Conservation (phyloP, 1,140 invertebrate genomes). For the Neodiprion virginianus region DNA sequence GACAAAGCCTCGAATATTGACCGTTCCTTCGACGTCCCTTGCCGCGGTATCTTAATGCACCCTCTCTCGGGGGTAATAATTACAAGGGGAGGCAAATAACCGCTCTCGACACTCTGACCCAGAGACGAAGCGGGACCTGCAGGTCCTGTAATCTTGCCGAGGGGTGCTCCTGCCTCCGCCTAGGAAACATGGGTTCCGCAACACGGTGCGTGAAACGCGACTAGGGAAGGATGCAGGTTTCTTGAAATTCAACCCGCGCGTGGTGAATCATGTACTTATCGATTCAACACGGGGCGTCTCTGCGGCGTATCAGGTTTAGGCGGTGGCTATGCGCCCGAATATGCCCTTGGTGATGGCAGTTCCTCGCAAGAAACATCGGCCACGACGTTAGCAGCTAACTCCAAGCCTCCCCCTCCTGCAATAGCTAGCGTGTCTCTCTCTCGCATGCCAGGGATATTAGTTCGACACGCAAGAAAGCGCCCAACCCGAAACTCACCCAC, state of each 20-base stretch:
- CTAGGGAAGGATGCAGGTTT: neutral
- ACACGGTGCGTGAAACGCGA: neutral
- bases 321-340: neutral
- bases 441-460: slow-evolving; percentile 14
- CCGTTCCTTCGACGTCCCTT: neutral
- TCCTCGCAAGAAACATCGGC: neutral
- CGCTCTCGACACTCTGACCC: neutral
- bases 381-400: neutral
- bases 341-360: neutral
- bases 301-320: neutral
- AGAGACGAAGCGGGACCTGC: neutral
- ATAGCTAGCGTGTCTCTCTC: neutral
- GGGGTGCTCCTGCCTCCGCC: neutral
- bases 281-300: slow-evolving; percentile 28
- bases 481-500: neutral
- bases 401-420: neutral
- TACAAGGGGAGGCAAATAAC: neutral
- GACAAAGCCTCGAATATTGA: slow-evolving; percentile 7
- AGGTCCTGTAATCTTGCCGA: neutral
- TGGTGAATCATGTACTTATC: slow-evolving; percentile 31
- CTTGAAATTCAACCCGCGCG: slow-evolving; percentile 27
- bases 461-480: slow-evolving; percentile 8
- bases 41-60: neutral
- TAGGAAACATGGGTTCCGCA: neutral
- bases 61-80: neutral